Conservation (phyloP, 2,888 invertebrate species). For the Laothoe populi region DNA sequence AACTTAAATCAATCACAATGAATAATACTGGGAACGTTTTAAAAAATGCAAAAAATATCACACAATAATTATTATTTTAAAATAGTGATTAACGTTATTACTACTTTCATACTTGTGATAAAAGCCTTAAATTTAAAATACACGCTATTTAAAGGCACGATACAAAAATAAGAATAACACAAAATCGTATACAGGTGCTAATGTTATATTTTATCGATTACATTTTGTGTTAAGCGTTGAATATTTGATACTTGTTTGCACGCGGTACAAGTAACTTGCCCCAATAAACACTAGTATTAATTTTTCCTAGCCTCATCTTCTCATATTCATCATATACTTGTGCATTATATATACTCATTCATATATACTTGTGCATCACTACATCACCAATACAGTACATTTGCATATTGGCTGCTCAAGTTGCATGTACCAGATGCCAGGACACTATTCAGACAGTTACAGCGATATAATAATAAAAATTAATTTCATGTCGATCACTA, state of each 20-base stretch:
- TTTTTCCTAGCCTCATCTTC: no score
- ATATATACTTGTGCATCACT: not conserved
- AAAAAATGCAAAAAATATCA: constrained; percentile 60
- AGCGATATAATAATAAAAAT: constrained; percentile 13
- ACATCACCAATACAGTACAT: no score
- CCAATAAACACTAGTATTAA: no score
- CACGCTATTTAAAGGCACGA: constrained; percentile 48
- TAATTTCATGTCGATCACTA: not conserved
- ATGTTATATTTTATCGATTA: constrained; percentile 5
- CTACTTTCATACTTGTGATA: constrained; percentile 34
- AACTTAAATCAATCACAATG: constrained; percentile 47
- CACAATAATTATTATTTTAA: constrained; percentile 41
- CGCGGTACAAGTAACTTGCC: constrained; percentile 8
- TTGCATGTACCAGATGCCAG: constrained; percentile 9
- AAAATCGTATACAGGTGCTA: constrained; percentile 22
- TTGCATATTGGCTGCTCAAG: no score
- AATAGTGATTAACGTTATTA: constrained; percentile 28
- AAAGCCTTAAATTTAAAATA: constrained; percentile 37
- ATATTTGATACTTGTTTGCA: not conserved
- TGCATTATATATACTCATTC: not conserved
- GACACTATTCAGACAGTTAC: not conserved
- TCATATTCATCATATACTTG: no score
- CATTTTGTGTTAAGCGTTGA: constrained; percentile 19
- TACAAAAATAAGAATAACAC: constrained; percentile 32
- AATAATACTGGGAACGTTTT: constrained; percentile 65